Evolutionary conservation across 2,888 invertebrate species (phyloP).

Genomic region (Chaitophorus viminalis): DNA sequence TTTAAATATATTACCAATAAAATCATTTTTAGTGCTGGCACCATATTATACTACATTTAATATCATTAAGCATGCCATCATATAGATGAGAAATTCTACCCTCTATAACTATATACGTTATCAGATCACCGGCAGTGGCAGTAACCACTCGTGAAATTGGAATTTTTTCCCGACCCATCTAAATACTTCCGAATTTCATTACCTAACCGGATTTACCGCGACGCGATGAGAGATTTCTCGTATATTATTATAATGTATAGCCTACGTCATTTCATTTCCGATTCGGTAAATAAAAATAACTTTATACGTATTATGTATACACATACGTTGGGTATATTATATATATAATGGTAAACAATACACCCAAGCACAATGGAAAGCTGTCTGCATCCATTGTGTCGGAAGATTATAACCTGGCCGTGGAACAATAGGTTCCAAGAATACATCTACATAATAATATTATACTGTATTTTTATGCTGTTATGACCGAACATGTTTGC

Average conservation of each 20-base stretch:
- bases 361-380: conserved; percentile 38
- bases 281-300: conserved; percentile 13
- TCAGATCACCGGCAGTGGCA: no score
- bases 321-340: no score
- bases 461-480: conserved; percentile 40
- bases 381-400: conserved; percentile 48
- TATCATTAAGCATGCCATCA: no score
- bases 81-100: no score
- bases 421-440: conserved; percentile 45
- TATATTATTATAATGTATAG: neutral
- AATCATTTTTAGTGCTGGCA: no score
- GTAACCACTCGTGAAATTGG: neutral
- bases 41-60: no score
- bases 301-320: neutral
- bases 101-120: no score
- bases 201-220: neutral
- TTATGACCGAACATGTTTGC: conserved; percentile 48
- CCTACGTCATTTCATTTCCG: conserved; percentile 31
- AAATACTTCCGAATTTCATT: neutral
- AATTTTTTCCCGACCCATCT: neutral
- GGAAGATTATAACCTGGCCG: conserved; percentile 52
- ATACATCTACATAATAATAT: conserved; percentile 56
- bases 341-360: conserved; percentile 56
- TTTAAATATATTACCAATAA: no score
- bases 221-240: neutral